Evolutionary conservation across 2,797 vertebrate genomes (phyloP).

Genomic region (Sitta carolinensis): DNA sequence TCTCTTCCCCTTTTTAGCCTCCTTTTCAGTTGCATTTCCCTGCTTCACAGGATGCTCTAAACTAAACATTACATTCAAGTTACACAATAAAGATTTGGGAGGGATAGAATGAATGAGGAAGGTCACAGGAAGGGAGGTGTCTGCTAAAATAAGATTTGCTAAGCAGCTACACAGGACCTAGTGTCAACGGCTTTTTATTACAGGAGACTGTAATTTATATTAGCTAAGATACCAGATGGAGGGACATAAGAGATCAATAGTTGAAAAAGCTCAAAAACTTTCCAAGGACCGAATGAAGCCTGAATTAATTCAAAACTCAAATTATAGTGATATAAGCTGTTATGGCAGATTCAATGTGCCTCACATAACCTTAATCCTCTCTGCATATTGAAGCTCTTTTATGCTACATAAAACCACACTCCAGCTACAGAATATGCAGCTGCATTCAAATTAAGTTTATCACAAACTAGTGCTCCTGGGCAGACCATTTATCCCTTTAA

Average conservation of each 20-base stretch:
- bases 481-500: neutral
- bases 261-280: neutral
- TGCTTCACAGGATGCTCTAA: slow-evolving; percentile 56
- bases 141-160: slow-evolving; percentile 35
- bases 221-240: neutral
- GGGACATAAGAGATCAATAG: neutral
- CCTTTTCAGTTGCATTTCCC: slow-evolving; percentile 29
- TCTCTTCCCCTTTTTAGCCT: slow-evolving; percentile 24
- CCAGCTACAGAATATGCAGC: neutral
- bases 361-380: neutral
- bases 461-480: neutral
- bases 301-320: neutral
- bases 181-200: neutral
- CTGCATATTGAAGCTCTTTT: neutral
- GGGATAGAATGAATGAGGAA: neutral
- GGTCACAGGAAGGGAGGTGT: slow-evolving; percentile 37
- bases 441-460: neutral
- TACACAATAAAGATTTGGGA: slow-evolving; percentile 39
- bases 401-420: neutral
- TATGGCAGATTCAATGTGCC: neutral
- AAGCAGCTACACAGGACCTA: neutral
- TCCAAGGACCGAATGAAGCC: neutral
- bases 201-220: neutral
- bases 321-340: neutral
- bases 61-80: slow-evolving; percentile 46